Conservation (phyloP, 2,888 invertebrate species). For the Lasioglossum morio region DNA sequence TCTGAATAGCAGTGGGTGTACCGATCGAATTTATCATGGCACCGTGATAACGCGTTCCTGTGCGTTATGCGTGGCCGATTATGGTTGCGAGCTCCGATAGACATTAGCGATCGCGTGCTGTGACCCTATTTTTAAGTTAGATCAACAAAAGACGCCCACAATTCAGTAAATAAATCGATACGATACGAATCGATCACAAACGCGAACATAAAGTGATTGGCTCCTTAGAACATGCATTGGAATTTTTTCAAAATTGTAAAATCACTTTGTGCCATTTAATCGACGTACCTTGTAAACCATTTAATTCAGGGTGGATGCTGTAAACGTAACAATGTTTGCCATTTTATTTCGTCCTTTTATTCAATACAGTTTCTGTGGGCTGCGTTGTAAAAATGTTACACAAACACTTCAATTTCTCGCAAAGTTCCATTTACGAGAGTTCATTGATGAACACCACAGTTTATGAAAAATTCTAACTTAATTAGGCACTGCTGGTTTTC, state of each 20-base stretch:
- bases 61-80: not conserved
- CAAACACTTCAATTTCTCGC: not conserved
- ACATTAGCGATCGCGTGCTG: slow-evolving; percentile 69
- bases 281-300: too few relatives aligned
- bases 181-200: not conserved
- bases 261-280: not conserved
- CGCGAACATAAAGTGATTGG: not conserved
- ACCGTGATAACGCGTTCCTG: slow-evolving; percentile 46
- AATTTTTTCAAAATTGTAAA: not conserved
- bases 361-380: not conserved
- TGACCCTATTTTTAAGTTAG: not conserved
- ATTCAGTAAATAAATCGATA: not conserved
- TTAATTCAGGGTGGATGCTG: too few relatives aligned
- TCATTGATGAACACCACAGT: too few relatives aligned
- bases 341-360: not conserved
- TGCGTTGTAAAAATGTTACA: not conserved
- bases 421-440: not conserved
- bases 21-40: not conserved
- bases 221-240: not conserved
- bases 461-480: too few relatives aligned
- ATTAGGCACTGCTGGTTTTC: too few relatives aligned
- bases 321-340: not conserved
- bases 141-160: not conserved
- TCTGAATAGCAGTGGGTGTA: not conserved
- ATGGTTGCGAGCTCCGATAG: slow-evolving; percentile 21